Percentiles rank a stretch among this genome's conserved stretches.
Conservation (phyloP, 2,797 vertebrate species). For the Sebastes vulpes region DNA sequence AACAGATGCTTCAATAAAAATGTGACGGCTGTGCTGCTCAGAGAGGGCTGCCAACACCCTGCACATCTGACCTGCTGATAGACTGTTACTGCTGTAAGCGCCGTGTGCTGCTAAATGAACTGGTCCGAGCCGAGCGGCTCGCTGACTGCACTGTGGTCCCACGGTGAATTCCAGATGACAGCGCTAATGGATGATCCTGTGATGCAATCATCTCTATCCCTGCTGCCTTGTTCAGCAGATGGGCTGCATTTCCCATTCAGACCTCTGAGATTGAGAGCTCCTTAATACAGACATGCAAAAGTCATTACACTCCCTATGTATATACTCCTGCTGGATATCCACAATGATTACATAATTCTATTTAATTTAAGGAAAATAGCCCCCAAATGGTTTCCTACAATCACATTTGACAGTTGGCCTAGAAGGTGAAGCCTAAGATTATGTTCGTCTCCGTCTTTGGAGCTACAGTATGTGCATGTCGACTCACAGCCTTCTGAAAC, state of each 20-base stretch:
- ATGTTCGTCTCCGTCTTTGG: conserved; percentile 37
- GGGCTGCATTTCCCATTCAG: conserved; percentile 62
- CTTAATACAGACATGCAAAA: conserved; percentile 71
- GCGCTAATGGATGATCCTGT: conserved; percentile 73
- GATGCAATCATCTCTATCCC: conserved; percentile 75
- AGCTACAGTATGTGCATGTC: conserved; percentile 7
- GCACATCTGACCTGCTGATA: conserved; percentile 49
- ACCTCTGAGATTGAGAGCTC: conserved; percentile 52
- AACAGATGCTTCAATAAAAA: conserved; percentile 31
- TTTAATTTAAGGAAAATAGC: conserved; percentile 64
- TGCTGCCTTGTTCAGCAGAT: conserved; percentile 63
- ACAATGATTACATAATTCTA: conserved; percentile 70
- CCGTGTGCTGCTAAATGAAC: conserved; percentile 38
- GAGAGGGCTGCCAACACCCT: conserved; percentile 9
- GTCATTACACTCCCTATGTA: conserved; percentile 62
- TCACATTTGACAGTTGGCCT: conserved; percentile 65
- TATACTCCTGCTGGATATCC: conserved; percentile 60
- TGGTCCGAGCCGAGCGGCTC: conserved; percentile 28
- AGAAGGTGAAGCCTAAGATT: conserved; percentile 53
- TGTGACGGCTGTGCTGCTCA: conserved; percentile 6
- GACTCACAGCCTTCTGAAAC: conserved; percentile 16
- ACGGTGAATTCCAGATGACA: conserved; percentile 66
- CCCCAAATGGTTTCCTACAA: conserved; percentile 66
- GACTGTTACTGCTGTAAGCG: conserved; percentile 24
- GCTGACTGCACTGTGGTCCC: conserved; percentile 49